These are phyloP conservation scores for Carapus acus DNA, from an alignment of 2,797 vertebrate genomes.

Conservation along the genomic window DNA sequence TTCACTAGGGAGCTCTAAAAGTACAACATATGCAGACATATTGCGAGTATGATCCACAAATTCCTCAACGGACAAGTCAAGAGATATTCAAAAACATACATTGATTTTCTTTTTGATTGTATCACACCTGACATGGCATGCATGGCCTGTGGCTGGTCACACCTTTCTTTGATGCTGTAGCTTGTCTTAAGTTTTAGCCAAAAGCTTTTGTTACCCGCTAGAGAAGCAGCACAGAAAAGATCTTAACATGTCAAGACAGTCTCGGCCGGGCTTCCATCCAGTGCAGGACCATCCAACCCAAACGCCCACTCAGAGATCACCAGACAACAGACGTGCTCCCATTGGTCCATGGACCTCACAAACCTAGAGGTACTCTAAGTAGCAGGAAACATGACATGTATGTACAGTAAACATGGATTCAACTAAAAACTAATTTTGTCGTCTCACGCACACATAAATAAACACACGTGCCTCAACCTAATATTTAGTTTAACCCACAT, in stretches of 20 bases:
- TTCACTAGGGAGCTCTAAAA: no score
- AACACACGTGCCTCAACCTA: background rate
- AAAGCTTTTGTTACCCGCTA: slow-evolving; percentile 28
- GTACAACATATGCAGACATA: no score
- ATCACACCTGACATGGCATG: slow-evolving; percentile 27
- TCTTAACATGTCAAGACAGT: slow-evolving; percentile 45
- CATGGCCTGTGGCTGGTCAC: slow-evolving; percentile 43
- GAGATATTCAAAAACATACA: slow-evolving; percentile 38
- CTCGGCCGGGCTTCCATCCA: background rate
- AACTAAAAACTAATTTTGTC: slow-evolving; percentile 11
- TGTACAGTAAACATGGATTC: no score
- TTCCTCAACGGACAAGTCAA: slow-evolving; percentile 34
- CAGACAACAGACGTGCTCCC: slow-evolving; percentile 30
- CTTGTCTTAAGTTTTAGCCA: slow-evolving; percentile 51
- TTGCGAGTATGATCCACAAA: slow-evolving; percentile 37
- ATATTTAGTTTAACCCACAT: background rate
- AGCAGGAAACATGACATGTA: no score
- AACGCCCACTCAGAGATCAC: slow-evolving; percentile 23
- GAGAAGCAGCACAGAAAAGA: slow-evolving; percentile 19
- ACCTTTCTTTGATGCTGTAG: slow-evolving; percentile 32
- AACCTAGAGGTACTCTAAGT: background rate
- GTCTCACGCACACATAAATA: slow-evolving; percentile 13
- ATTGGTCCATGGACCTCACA: slow-evolving; percentile 17
- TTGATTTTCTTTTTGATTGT: slow-evolving; percentile 23
- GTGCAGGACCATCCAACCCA: slow-evolving; percentile 4